Evolutionary conservation across 2,113 vertebrate genomes (phyloP).

Genomic region (Plotosus lineatus): DNA sequence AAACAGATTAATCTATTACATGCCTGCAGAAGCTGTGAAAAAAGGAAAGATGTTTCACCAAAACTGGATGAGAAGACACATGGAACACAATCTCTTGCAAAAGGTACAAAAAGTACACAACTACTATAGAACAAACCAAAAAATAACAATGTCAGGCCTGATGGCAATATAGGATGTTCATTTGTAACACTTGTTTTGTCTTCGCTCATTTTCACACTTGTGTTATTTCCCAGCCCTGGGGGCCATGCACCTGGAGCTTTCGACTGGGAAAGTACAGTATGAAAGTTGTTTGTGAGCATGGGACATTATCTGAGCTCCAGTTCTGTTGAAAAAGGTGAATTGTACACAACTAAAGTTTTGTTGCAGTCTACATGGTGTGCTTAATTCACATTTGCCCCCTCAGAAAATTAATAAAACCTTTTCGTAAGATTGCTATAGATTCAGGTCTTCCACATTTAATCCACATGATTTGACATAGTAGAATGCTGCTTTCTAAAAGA

Average conservation of each 20-base stretch:
- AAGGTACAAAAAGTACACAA: not conserved
- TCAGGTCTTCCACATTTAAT: no score
- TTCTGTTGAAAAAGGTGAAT: not conserved
- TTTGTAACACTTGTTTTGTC: not conserved
- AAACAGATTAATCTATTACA: conserved; percentile 56
- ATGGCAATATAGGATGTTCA: not conserved
- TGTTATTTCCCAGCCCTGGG: not conserved
- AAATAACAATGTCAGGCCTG: not conserved
- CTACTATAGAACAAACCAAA: not conserved
- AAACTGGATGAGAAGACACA: not conserved
- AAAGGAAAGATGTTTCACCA: conserved; percentile 26
- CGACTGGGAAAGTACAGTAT: not conserved
- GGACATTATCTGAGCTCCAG: not conserved
- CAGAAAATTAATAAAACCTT: no score
- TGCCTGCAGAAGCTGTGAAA: conserved; percentile 30
- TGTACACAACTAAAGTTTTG: not conserved
- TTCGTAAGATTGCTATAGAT: no score
- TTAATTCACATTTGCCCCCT: no score
- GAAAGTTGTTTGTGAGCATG: not conserved
- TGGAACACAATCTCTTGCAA: not conserved
- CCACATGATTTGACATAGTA: no score
- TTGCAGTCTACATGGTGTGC: not conserved
- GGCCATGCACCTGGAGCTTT: not conserved
- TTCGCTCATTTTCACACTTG: not conserved
- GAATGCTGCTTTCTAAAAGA: no score